Evolutionary conservation across 1,140 invertebrate species (phyloP), one percentile per base, ranked within the genome.

Genomic region (Leptopilina boulardi): DNA sequence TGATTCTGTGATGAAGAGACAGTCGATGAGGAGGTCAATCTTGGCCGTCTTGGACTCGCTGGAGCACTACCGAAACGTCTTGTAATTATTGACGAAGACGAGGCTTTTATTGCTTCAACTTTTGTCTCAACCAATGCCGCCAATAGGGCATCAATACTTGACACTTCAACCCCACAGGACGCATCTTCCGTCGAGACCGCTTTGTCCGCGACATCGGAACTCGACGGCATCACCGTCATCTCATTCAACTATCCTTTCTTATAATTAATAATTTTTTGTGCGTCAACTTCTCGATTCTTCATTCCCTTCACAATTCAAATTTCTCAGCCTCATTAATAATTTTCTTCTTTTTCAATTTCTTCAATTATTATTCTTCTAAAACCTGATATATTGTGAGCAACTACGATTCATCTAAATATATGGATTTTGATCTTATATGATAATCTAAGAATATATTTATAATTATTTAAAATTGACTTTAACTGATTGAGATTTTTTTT

Each of bases 161-260:
- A 90, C 86, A 93, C 92, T 81, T 92, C 93, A 86, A 87, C 88
- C 79, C 82, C 80, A 51, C 76, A 87, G 79, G 81, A 82, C 41
- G 86, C 89, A 87, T 94, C 94, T 90, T 94, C 93, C 82, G 94
- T 94, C 82, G 93, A 94, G 76, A 94, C 94, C 81, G 94, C 93
- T 89, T 94, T 94, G 91, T 94, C 94, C 88, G 93, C 93, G 86
- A 93, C 92, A 91, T 93, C 88, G 80, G 84, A 85, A 77, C 85
- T 87, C 77, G 89, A 83, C 85, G 88, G 90, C 88, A 89, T 90
- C 77, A 90, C 89, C 85, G 89, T 90, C 90, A 90, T 89, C 77
- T 84, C 84, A 80, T 78, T 75, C 13, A 47, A n/a, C 56, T 77
- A 59, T 51, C 42, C 44, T 59, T 6, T 23, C 21, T n/a, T n/a